phyloP scores from a whole-genome alignment of 2,113 vertebrate genomes.

The Mirounga angustirostris region DNA sequence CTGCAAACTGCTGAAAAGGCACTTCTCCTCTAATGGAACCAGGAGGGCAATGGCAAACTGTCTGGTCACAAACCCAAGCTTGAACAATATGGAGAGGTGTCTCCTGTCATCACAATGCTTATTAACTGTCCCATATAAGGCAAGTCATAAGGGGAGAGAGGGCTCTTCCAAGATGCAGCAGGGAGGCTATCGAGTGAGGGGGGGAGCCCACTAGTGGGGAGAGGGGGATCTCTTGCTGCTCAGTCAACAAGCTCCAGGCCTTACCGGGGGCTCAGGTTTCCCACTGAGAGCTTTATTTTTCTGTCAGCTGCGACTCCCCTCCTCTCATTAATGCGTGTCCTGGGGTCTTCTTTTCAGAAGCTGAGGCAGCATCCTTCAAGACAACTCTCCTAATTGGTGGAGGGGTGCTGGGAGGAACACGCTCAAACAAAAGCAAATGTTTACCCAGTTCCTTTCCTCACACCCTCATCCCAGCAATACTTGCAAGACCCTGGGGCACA shows the following conservation, averaged over 20 bases:
- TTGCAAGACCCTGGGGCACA: slow-evolving; percentile 10
- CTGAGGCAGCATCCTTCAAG: slow-evolving; percentile 65
- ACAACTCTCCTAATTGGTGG: slow-evolving; percentile 68
- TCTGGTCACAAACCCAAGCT: not conserved
- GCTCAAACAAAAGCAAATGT: slow-evolving; percentile 68
- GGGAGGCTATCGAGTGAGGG: not conserved
- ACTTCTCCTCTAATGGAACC: not conserved
- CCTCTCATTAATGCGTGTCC: slow-evolving; percentile 76
- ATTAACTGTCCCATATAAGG: slow-evolving; percentile 65
- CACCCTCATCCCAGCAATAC: slow-evolving; percentile 17
- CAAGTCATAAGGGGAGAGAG: not conserved
- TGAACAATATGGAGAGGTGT: slow-evolving; percentile 7
- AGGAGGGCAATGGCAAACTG: not conserved
- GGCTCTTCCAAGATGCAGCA: not conserved
- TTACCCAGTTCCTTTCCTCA: slow-evolving; percentile 44
- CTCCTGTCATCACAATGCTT: slow-evolving; percentile 1
- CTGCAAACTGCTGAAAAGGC: slow-evolving; percentile 44
- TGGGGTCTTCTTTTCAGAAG: slow-evolving; percentile 74
- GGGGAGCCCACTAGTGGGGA: not conserved
- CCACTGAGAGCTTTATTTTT: slow-evolving; percentile 61
- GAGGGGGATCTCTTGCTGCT: not conserved
- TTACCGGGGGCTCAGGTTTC: not conserved
- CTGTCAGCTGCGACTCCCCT: slow-evolving; percentile 50
- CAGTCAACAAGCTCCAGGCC: slow-evolving; percentile 48
- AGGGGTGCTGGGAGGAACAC: slow-evolving; percentile 17